Conservation (phyloP, 1,140 invertebrate genomes). For the roundworm (Caenorhabditis elegans) region WBcel235 BX284603.4:11545001-11545500, state of each 20-base stretch:
- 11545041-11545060: neutral
- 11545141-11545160: too few relatives aligned
- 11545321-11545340: constrained; percentile 24
- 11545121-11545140: neutral
- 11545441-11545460: constrained; percentile 19
- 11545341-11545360: constrained; percentile 33
- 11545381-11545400: neutral
- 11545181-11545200: too few relatives aligned
- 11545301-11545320: neutral
- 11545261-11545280: neutral
- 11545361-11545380: constrained; percentile 36
- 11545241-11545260: too few relatives aligned
- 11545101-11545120: too few relatives aligned
- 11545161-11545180: too few relatives aligned
- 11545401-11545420: neutral
- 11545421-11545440: constrained; percentile 4
- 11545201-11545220: too few relatives aligned
- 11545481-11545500: neutral
- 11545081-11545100: too few relatives aligned
- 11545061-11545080: neutral
- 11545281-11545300: neutral
- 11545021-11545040: neutral
- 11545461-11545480: neutral
- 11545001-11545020: neutral
- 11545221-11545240: too few relatives aligned